Evolutionary conservation across 2,797 vertebrate genomes (phyloP).

Genomic region (Mus minutoides): DNA sequence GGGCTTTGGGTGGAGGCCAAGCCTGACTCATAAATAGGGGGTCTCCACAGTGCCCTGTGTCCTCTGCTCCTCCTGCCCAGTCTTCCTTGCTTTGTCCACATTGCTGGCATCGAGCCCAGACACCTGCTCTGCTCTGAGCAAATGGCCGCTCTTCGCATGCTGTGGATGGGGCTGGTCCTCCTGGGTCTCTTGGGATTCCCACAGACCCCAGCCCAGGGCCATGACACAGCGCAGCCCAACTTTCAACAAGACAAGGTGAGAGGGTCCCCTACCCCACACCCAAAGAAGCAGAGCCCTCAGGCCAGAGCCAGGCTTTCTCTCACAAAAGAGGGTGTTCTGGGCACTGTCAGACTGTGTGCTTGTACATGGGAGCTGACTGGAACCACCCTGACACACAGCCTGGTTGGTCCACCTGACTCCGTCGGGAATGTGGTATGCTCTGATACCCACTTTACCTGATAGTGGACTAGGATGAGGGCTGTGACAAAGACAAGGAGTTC

Average conservation of each 20-base stretch:
- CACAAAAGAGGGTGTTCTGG: background rate
- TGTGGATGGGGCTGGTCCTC: slow-evolving; percentile 85
- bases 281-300: background rate
- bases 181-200: slow-evolving; percentile 83
- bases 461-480: background rate
- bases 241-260: slow-evolving; percentile 92
- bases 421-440: background rate
- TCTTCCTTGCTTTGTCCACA: background rate
- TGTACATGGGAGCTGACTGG: background rate
- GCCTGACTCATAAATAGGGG: slow-evolving; percentile 85
- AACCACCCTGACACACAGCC: fast-evolving
- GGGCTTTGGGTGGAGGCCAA: slow-evolving; percentile 10
- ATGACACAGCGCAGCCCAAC: slow-evolving; percentile 84
- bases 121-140: background rate
- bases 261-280: background rate
- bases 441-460: background rate
- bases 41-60: background rate
- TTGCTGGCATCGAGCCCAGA: background rate
- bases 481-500: fast-evolving
- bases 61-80: slow-evolving; percentile 2
- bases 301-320: background rate
- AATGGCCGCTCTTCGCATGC: slow-evolving; percentile 55
- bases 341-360: background rate
- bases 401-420: background rate
- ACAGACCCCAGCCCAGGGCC: slow-evolving; percentile 70